phyloP scores from a whole-genome alignment of 2,888 invertebrate species.

The Camptogramma bilineatum region DNA sequence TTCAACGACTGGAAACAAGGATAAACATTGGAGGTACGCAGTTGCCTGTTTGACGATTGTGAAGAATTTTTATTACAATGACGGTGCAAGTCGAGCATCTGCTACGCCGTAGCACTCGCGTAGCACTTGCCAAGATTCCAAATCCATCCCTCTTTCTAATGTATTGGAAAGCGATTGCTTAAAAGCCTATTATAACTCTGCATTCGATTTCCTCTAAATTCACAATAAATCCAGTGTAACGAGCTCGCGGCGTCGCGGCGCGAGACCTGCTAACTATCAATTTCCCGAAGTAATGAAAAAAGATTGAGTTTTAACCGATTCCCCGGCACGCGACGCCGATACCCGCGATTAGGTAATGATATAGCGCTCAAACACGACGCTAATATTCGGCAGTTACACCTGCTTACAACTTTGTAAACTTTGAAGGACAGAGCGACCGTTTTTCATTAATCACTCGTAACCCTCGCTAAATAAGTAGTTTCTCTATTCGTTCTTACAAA shows the following conservation, averaged over 20 bases:
- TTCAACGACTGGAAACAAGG: neutral
- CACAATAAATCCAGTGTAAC: slow-evolving; percentile 12
- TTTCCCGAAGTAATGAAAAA: slow-evolving; percentile 34
- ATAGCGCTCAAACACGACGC: slow-evolving; percentile 32
- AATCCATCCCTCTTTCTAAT: neutral
- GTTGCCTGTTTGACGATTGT: neutral
- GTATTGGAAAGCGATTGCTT: slow-evolving; percentile 10
- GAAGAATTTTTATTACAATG: neutral
- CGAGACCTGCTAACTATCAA: slow-evolving; percentile 28
- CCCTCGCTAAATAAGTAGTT: neutral
- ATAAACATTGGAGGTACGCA: neutral
- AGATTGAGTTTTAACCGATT: slow-evolving; percentile 30
- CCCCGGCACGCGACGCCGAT: slow-evolving; percentile 30
- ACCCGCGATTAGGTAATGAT: slow-evolving; percentile 26
- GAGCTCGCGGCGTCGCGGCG: neutral
- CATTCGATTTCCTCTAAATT: slow-evolving; percentile 13
- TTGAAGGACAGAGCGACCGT: neutral
- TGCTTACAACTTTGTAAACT: neutral
- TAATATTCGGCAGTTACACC: slow-evolving; percentile 1
- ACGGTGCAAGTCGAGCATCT: neutral
- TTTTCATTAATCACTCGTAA: neutral
- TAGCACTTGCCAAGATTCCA: neutral
- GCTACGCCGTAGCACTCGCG: slow-evolving; percentile 11
- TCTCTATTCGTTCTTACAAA: too few relatives aligned
- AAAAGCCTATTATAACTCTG: slow-evolving; percentile 9